Evolutionary conservation across 2,113 vertebrate species (phyloP).

Genomic region (Dasypus novemcinctus): DNA sequence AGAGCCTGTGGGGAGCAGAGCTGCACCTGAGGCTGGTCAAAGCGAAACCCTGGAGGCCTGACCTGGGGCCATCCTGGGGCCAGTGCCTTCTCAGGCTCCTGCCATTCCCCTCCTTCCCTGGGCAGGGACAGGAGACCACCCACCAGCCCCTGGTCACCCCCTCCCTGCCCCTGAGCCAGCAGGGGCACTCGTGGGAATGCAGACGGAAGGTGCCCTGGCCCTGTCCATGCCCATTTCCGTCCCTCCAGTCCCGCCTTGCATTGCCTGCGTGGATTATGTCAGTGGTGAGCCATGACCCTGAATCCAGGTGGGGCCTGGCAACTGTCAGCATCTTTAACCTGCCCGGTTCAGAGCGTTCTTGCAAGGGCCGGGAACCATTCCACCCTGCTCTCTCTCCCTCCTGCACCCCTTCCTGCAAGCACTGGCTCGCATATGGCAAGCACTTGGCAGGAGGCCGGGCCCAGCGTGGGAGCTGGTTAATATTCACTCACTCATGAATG

Average conservation of each 20-base stretch:
- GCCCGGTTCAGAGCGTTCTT: no score
- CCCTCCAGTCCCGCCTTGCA: no score
- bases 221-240: background rate
- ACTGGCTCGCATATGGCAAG: background rate
- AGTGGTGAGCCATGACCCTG: rapidly evolving
- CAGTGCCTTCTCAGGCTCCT: background rate
- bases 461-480: background rate
- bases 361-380: background rate
- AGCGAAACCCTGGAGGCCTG: background rate
- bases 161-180: rapidly evolving
- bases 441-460: background rate
- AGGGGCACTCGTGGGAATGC: rapidly evolving
- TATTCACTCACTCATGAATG: background rate
- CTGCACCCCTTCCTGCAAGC: background rate
- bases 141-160: background rate
- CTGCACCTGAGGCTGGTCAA: no score
- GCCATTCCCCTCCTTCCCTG: no score
- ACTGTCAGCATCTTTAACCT: no score
- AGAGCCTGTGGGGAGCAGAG: no score
- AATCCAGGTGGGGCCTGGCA: background rate
- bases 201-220: background rate
- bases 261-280: background rate
- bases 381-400: rapidly evolving
- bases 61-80: background rate
- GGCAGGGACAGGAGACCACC: background rate